A percentile compares a stretch with the other conserved stretches of the same genome.
Conservation (phyloP, 1,140 invertebrate genomes). For the Octopus bimaculoides region DNA sequence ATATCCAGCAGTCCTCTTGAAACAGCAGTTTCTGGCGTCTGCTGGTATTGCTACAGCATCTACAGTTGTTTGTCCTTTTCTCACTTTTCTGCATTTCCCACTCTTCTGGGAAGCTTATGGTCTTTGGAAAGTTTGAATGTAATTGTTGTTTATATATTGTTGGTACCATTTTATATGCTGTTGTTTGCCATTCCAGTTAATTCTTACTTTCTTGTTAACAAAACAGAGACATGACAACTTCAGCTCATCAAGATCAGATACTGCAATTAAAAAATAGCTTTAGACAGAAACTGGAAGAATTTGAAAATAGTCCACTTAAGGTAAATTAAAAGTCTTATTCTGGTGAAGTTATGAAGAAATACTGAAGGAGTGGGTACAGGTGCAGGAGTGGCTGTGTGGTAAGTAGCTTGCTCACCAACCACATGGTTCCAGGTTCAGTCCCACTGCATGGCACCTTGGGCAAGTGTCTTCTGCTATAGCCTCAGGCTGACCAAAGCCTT, state of each 20-base stretch:
- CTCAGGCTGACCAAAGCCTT: background rate
- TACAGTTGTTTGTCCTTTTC: too few relatives aligned
- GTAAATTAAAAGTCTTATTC: conserved; percentile 21
- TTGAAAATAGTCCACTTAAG: conserved; percentile 50
- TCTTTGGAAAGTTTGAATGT: too few relatives aligned
- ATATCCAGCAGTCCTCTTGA: too few relatives aligned
- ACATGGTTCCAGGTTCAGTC: background rate
- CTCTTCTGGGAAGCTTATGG: too few relatives aligned
- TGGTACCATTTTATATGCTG: too few relatives aligned
- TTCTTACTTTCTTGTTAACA: too few relatives aligned
- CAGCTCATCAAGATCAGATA: conserved; percentile 50
- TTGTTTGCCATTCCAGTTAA: too few relatives aligned
- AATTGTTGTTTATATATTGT: too few relatives aligned
- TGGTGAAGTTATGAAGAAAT: background rate
- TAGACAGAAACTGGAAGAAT: conserved; percentile 44
- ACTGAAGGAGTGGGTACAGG: background rate
- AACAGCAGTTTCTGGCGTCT: too few relatives aligned
- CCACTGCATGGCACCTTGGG: background rate
- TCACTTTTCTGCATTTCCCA: too few relatives aligned
- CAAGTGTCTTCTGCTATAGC: background rate
- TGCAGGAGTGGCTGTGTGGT: background rate
- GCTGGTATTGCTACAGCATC: too few relatives aligned
- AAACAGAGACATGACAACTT: conserved; percentile 47
- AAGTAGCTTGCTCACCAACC: background rate
- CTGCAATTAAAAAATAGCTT: conserved; percentile 50